These are phyloP conservation scores for Drosophila baimaii DNA, from an alignment of 1,140 invertebrate genomes.

Conservation along the genomic window DNA sequence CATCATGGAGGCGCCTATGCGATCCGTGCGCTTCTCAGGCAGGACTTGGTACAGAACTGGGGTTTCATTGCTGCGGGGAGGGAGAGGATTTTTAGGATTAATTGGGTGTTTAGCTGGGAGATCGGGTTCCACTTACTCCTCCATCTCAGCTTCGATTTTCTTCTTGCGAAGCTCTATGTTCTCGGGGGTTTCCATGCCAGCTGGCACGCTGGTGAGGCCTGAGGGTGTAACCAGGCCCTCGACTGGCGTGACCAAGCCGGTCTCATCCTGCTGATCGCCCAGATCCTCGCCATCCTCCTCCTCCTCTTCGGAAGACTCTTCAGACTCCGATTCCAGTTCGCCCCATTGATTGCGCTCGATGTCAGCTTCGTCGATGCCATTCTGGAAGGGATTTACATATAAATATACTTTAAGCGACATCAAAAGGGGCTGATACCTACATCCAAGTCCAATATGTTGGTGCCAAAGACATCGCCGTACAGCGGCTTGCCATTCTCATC, in stretches of 20 bases:
- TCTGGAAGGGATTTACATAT: constrained; percentile 77
- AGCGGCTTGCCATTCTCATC: constrained; percentile 98
- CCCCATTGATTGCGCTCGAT: constrained; percentile 98
- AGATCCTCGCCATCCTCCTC: constrained; percentile 91
- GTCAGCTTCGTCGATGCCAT: constrained; percentile 93
- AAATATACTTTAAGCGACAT: background rate
- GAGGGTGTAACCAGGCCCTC: constrained; percentile 97
- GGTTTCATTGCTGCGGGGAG: constrained; percentile 91
- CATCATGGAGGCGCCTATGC: constrained; percentile 98
- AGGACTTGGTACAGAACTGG: constrained; percentile 96
- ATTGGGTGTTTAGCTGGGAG: background rate
- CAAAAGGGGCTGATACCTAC: constrained; percentile 82
- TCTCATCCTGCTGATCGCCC: constrained; percentile 88
- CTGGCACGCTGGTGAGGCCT: constrained; percentile 96
- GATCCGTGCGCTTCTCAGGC: constrained; percentile 96
- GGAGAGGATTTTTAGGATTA: constrained; percentile 43
- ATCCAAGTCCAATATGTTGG: constrained; percentile 87
- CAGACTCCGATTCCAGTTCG: constrained; percentile 97
- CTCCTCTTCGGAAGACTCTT: constrained; percentile 94
- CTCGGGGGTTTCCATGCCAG: constrained; percentile 98
- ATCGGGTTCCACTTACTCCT: constrained; percentile 87
- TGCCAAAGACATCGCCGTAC: constrained; percentile 99
- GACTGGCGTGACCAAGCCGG: constrained; percentile 91
- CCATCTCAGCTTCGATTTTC: constrained; percentile 98
- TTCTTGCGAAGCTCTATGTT: constrained; percentile 99